Evolutionary conservation across 2,113 vertebrate genomes (phyloP), one percentile per base, ranked within the genome.

Genomic region (Ptyas mucosa): DNA sequence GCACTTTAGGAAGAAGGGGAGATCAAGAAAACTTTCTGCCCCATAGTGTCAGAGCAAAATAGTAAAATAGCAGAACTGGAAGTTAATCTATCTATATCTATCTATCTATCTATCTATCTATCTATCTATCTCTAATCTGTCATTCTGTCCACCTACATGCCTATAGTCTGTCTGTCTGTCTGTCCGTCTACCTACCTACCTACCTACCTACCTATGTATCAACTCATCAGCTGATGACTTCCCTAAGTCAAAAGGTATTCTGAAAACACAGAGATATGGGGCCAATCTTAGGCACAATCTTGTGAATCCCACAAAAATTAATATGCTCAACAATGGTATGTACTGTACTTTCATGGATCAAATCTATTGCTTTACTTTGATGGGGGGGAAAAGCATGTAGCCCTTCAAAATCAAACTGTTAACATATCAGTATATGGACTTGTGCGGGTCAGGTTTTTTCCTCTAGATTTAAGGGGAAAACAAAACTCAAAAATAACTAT

Each of bases 401-500:
- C 34, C 12, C 20, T 52, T 88, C 43, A 49, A 23, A 21, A 52
- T 34, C 55, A 61, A 87, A 15, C 49, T 51, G 26, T 61, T 91
- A 61, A 61, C 5, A 24, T 52, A 21, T 18, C 21, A 39, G 4
- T 12, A 6, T 49, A 81, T 24, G 26, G 20, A 39, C 8, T 51
- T 52, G 52, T 61, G 15, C 1, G 8, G 88, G 20, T 21, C 43
- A 12, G 26, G 5, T 86, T n/a, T 90, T 86, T 57, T 15, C 75
- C 52, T 55, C 5, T 3, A 14, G 52, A 3, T 81, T n/a, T 86
- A 52, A 20, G 29, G 14, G 6, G 2, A 8, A 1, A 81, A 39
- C 91, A 95, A 93, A 94, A 95, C 55, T 93, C 1, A 64, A 75
- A 94, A 2, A 29, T 94, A 91, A 58, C 92, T 52, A 61, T 23